A percentile compares a stretch with the other conserved stretches of the same genome.
Evolutionary conservation across 2,888 invertebrate genomes (phyloP).

Genomic region (Mycalesis mineus): DNA sequence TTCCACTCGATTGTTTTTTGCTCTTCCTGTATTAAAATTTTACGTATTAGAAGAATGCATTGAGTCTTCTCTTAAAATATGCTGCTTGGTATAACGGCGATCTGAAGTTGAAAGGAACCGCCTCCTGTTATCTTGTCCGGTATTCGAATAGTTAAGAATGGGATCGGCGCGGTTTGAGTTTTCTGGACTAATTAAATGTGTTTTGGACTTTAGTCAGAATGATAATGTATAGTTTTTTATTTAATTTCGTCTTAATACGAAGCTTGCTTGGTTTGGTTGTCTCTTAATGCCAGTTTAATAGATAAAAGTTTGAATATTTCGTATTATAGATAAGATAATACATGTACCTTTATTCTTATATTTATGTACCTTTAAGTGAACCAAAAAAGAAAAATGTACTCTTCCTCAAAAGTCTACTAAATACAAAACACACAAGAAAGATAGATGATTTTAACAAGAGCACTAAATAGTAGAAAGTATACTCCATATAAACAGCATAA

Average conservation of each 20-base stretch:
- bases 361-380: too few relatives aligned
- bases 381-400: too few relatives aligned
- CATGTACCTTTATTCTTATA: too few relatives aligned
- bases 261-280: not conserved
- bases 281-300: not conserved
- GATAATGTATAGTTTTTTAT: conserved; percentile 3
- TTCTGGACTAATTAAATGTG: not conserved
- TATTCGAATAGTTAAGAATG: conserved; percentile 61
- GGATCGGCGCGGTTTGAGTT: conserved; percentile 48
- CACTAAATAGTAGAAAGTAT: not conserved
- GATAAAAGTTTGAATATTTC: not conserved
- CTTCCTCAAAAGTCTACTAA: too few relatives aligned
- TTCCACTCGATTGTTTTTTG: too few relatives aligned
- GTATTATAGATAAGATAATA: not conserved
- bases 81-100: conserved; percentile 37
- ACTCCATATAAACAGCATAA: not conserved
- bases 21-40: too few relatives aligned
- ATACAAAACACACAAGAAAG: too few relatives aligned
- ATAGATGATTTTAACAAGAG: too few relatives aligned
- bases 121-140: conserved; percentile 52
- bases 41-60: too few relatives aligned
- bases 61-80: not conserved
- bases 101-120: conserved; percentile 49
- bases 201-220: not conserved
- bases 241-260: not conserved